phyloP scores from a whole-genome alignment of 2,797 vertebrate species.

The Epinephelus awoara region DNA sequence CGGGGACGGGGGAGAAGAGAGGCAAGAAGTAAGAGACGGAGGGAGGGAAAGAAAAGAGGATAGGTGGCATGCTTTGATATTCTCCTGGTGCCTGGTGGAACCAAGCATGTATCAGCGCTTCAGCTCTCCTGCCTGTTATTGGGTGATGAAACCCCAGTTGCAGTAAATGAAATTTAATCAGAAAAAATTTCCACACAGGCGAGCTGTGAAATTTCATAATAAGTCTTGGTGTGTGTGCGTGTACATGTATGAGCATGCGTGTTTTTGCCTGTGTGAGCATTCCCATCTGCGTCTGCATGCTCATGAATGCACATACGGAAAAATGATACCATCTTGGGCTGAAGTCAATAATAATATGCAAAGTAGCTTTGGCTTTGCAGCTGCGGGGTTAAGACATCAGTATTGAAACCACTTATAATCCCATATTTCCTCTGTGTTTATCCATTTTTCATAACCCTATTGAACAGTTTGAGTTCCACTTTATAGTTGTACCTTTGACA shows the following conservation, averaged over 20 bases:
- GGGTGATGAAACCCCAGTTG: constrained; percentile 76
- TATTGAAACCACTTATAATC: constrained; percentile 42
- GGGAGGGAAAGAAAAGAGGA: constrained; percentile 31
- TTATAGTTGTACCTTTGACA: constrained; percentile 46
- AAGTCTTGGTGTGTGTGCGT: constrained; percentile 43
- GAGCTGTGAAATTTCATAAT: constrained; percentile 68
- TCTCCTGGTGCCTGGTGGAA: constrained; percentile 55
- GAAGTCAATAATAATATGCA: constrained; percentile 59
- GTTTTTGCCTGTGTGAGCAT: constrained; percentile 3
- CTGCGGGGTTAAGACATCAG: constrained; percentile 54
- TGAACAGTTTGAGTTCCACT: constrained; percentile 55
- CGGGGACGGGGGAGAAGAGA: constrained; percentile 1
- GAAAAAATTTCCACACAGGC: constrained; percentile 65
- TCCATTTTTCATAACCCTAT: constrained; percentile 49
- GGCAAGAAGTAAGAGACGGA: constrained; percentile 29
- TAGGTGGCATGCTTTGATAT: constrained; percentile 67
- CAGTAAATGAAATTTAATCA: constrained; percentile 78
- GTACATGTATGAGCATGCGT: neutral
- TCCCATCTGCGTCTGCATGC: constrained; percentile 16
- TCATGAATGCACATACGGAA: constrained; percentile 20
- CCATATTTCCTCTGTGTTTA: constrained; percentile 48
- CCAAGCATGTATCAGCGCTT: constrained; percentile 51
- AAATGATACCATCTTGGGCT: constrained; percentile 45
- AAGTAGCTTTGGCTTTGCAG: constrained; percentile 45
- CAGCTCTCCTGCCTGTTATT: constrained; percentile 61